Evolutionary conservation across 92 coral and sea anemone species (phyloP), one percentile per base, ranked within the genome.

Genomic region (Anthopleura xanthogrammica): DNA sequence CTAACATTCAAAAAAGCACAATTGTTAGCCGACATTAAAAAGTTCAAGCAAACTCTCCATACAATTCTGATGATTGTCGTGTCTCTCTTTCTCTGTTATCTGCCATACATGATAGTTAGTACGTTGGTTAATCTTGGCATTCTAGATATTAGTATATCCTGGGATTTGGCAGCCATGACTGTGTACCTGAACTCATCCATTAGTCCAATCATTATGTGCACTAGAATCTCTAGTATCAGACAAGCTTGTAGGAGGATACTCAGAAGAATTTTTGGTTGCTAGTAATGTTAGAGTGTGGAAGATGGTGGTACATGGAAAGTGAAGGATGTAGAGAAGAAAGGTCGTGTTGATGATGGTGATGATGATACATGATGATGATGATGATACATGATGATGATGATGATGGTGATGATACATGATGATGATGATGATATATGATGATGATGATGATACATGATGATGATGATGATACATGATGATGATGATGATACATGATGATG

Each of bases 81-180:
- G 16, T 43, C 55, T 7, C 80, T 83, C 24, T 83, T 83, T 57
- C 56, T 83, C 14, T 83, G 80, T 41, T 83, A 73, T 43, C 9
- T 75, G 52, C 86, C 86, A 36, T 83, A 83, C 62, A 22, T 75
- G 73, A 43, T 83, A 8, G 86, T 83, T 14, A 83, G 79, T 46
- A 60, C 86, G 1, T 36, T 75, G 19, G 86, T 73, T 4, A 72
- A 79, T 14, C 86, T 83, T 3, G 3, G 24, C 2, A 42, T 83
- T 7, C 56, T 83, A 12, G 43, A 56, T 40, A 57, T 73, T 12
- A 75, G 80, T 22, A n/a, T 83, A 0, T 79, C 80, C 17, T 83
- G 86, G 86, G 86, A 83, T 14, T 55, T 43, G 13, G 86, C 86
- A 20, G 42, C n/a, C 3, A 39, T 83, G 2, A 55, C 22, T 46